phyloP scores from a whole-genome alignment of 2,888 invertebrate genomes.

The Yponomeuta sedellus region DNA sequence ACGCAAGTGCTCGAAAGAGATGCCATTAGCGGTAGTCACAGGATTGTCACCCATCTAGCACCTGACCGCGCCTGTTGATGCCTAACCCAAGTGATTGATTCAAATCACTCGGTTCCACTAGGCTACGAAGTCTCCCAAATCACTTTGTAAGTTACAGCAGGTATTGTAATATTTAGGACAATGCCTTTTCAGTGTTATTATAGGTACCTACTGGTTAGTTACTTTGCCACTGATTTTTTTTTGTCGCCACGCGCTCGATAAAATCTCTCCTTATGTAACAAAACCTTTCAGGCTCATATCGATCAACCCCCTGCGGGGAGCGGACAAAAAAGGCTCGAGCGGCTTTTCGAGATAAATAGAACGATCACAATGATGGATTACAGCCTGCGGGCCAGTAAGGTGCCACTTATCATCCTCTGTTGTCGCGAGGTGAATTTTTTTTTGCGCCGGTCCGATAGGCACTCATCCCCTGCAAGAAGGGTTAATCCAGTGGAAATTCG shows the following conservation, averaged over 20 bases:
- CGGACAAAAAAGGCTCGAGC: slow-evolving; percentile 22
- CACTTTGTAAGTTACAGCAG: too few relatives aligned
- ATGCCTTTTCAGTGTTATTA: too few relatives aligned
- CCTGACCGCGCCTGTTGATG: too few relatives aligned
- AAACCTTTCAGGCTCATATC: background rate
- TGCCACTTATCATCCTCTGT: slow-evolving; percentile 19
- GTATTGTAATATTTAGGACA: too few relatives aligned
- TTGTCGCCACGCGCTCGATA: background rate
- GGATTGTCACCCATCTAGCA: too few relatives aligned
- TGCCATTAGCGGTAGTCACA: too few relatives aligned
- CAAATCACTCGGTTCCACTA: too few relatives aligned
- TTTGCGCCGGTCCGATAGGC: background rate
- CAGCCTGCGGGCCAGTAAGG: slow-evolving; percentile 34
- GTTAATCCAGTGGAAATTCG: background rate
- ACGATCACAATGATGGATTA: slow-evolving; percentile 71
- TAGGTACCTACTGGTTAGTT: too few relatives aligned
- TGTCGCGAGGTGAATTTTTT: slow-evolving; percentile 7
- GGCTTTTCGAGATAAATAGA: slow-evolving; percentile 72
- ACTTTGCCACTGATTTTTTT: background rate
- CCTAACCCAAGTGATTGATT: too few relatives aligned
- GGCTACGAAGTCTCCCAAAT: too few relatives aligned
- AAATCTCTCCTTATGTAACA: background rate
- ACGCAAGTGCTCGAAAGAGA: too few relatives aligned
- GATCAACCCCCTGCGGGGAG: background rate
- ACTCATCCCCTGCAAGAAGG: background rate